Evolutionary conservation across 2,888 invertebrate genomes (phyloP).

Genomic region (Fabriciana adippe): DNA sequence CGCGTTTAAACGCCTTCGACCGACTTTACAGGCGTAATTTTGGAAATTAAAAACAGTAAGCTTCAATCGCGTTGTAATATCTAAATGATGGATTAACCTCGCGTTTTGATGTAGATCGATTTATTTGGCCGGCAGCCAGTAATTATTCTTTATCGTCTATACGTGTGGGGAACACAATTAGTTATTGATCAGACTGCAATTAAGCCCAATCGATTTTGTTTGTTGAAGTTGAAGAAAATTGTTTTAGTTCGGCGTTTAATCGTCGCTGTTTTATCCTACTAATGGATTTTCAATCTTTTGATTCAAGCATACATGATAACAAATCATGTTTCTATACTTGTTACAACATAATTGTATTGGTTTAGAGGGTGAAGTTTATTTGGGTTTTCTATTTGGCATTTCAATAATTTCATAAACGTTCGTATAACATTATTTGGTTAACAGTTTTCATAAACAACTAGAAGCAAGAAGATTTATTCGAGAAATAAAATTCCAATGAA

Average conservation of each 20-base stretch:
- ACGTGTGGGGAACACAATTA: slow-evolving; percentile 81
- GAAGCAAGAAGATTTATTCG: neutral
- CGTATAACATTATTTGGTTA: neutral
- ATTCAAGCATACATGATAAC: slow-evolving; percentile 42
- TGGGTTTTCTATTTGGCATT: neutral
- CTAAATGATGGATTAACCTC: slow-evolving; percentile 82
- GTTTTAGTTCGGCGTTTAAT: slow-evolving; percentile 78
- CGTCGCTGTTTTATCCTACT: slow-evolving; percentile 70
- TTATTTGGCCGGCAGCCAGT: slow-evolving; percentile 81
- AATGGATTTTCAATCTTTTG: slow-evolving; percentile 73
- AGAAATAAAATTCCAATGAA: slow-evolving; percentile 15
- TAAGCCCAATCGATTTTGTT: slow-evolving; percentile 81
- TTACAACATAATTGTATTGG: slow-evolving; percentile 49
- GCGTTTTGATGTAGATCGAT: slow-evolving; percentile 80
- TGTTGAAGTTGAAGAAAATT: slow-evolving; percentile 81
- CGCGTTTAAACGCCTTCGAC: slow-evolving; percentile 63
- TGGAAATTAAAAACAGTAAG: slow-evolving; percentile 81
- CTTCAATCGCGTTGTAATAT: slow-evolving; percentile 79
- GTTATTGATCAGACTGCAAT: slow-evolving; percentile 81
- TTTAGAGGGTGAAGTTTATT: slow-evolving; percentile 10
- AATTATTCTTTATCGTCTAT: slow-evolving; percentile 79
- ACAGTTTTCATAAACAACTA: neutral
- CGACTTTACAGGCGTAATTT: slow-evolving; percentile 67
- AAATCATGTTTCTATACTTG: slow-evolving; percentile 8
- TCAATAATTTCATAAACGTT: neutral